Evolutionary conservation across 2,113 vertebrate species (phyloP).

Genomic region (Laticauda colubrina): DNA sequence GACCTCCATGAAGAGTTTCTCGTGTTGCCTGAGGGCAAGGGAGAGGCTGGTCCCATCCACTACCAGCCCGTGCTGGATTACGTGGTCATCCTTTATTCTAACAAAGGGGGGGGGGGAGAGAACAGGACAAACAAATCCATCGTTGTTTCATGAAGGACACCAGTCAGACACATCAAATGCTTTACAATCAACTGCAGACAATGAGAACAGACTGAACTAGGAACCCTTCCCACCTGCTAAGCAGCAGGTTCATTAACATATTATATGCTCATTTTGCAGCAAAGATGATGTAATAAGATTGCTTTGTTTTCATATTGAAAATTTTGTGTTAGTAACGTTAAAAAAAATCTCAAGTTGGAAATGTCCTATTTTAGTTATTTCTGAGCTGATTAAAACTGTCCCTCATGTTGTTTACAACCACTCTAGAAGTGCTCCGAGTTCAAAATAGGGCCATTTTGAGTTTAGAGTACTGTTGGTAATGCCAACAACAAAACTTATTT

Average conservation of each 20-base stretch:
- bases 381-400: background rate
- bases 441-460: background rate
- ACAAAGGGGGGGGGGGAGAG: conserved; percentile 36
- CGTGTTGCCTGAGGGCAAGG: conserved; percentile 91
- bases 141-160: background rate
- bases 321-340: background rate
- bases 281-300: background rate
- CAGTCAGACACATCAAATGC: background rate
- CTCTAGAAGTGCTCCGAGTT: background rate
- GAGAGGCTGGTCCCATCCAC: conserved; percentile 96
- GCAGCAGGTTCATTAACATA: background rate
- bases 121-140: background rate
- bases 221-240: background rate
- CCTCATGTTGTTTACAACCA: background rate
- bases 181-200: background rate
- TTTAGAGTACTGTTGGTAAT: background rate
- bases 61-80: conserved; percentile 94
- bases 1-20: conserved; percentile 97
- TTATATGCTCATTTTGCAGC: background rate
- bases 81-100: conserved; percentile 93
- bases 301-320: background rate
- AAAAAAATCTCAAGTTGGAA: background rate
- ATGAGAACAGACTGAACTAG: background rate
- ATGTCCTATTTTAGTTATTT: background rate
- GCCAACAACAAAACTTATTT: background rate